Conservation (phyloP, 2,113 vertebrate species). For the Galeopterus variegatus region DNA sequence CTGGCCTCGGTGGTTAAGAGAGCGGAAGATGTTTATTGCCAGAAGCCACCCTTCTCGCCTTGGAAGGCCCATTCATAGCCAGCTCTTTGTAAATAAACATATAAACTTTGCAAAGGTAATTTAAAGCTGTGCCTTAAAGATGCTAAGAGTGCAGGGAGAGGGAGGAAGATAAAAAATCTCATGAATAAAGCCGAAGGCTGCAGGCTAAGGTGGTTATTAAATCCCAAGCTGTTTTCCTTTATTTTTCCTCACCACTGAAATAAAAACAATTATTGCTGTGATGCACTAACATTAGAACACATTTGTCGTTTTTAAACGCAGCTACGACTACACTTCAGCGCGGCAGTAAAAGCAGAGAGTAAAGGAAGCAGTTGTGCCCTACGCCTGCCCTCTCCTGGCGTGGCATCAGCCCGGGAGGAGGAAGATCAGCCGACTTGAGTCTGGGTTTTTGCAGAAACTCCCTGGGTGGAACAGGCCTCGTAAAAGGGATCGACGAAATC, state of each 20-base stretch:
- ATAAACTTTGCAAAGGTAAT: constrained; percentile 92
- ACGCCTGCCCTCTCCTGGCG: constrained; percentile 78
- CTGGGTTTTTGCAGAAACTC: constrained; percentile 44
- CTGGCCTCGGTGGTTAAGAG: constrained; percentile 86
- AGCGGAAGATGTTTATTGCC: constrained; percentile 87
- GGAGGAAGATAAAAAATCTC: constrained; percentile 88
- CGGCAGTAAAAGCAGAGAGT: constrained; percentile 72
- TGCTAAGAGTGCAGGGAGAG: constrained; percentile 84
- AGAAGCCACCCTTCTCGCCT: constrained; percentile 85
- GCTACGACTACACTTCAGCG: constrained; percentile 80
- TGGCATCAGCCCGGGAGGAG: constrained; percentile 78
- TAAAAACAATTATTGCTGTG: constrained; percentile 89
- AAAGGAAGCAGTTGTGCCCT: constrained; percentile 81
- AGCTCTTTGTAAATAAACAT: constrained; percentile 91
- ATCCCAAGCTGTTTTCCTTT: constrained; percentile 89
- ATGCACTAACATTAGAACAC: constrained; percentile 88
- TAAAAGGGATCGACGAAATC: constrained; percentile 76
- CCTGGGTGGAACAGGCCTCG: constrained; percentile 67
- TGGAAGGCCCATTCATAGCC: constrained; percentile 85
- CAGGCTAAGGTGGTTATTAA: constrained; percentile 91
- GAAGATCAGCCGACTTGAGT: background rate
- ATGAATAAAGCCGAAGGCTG: constrained; percentile 91
- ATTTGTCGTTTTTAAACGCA: constrained; percentile 87
- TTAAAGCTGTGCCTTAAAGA: constrained; percentile 90
- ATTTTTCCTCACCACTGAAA: constrained; percentile 86